Base-by-base conservation (phyloP, 2,113 vertebrate genomes). In the Plecturocebus donacophilus region DNA sequence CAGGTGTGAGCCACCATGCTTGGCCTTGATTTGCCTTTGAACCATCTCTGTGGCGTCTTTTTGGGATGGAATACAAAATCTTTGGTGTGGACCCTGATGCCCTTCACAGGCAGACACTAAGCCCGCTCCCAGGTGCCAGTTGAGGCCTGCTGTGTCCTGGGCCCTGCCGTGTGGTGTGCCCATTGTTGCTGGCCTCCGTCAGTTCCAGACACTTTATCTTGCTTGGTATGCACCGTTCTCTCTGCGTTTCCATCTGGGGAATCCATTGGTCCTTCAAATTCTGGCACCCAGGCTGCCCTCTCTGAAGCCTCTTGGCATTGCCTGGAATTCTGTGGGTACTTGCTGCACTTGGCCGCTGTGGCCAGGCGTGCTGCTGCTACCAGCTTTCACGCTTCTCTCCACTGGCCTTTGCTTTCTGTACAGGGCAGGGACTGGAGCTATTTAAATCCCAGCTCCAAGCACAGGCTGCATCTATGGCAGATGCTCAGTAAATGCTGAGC, bases 361-460 rank as follows among this genome's bases (percentile, higher is more conserved):
- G 66, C 64, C 1, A 13, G 6, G 3, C 49, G 66, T 71, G 56
- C 38, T 32, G 19, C 87, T 38, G 38, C 54, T 8, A 17, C 1
- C 1, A 58, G 56, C 23, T 32, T 7, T 0, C 58, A 6, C 0
- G 0, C 38, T 35, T 61, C 11, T 87, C 7, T 19, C 6, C n/a
- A 10, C 58, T 52, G 42, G 38, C 68, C 32, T 30, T 32, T 32
- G 5, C 9, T 0, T 19, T 52, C 66, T 4, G 14, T 3, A 23
- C 77, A 27, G 49, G 88, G 52, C 85, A 40, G 54, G 73, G 84
- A 30, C 76, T 25, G 32, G 40, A 38, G 82, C 89, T 56, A 1
- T 81, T 87, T 47, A 23, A n/a, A n/a, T 54, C 70, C 23, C 38
- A 40, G 75, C 71, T 14, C 84, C 38, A 25, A 4, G 75, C 90